Base-by-base conservation (phyloP, 1,140 invertebrate species). In the Cydia splendana region DNA sequence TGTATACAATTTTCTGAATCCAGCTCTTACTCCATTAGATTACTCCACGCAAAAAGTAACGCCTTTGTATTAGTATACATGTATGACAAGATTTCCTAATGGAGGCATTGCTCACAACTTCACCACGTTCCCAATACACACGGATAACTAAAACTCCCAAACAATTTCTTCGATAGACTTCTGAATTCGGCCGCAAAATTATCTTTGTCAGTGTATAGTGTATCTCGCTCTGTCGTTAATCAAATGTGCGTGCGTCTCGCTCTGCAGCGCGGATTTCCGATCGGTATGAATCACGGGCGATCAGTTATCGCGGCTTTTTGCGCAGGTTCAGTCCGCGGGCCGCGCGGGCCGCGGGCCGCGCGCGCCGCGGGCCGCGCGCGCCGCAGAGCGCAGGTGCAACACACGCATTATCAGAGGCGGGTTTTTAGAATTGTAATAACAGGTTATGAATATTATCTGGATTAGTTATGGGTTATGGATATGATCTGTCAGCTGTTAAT, bases 1-100 rank as follows among this genome's bases (percentile, higher is more conserved):
- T 42, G 7, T 42, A 42, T 42, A 42, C 9, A 42, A 42, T 2
- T 42, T 42, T 42, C 38, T 42, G 38, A 42, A 42, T 0, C 38
- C 9, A 42, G 1, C 38, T 42, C 38, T 42, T 42, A 42, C 38
- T 10, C 38, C 9, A 51, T 57, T 18, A 57, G 53, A n/a, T n/a
- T n/a, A n/a, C n/a, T n/a, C 53, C n/a, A n/a, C 15, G 53, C 34
- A 69, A 69, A 38, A 34, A 34, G 38, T 34, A 34, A 42, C 65
- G 65, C n/a, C 30, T 69, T 69, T 69, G 65, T 34, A 69, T 65
- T 65, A 65, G 65, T 69, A 69, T 69, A 30, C 38, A 69, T 69
- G 65, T 69, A 69, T 69, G 65, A 69, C 65, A 69, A 69, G 65
- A 30, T 30, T 4, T 3, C 9, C 65, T 69, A 69, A 69, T 69